phyloP scores from a whole-genome alignment of 2,888 invertebrate genomes.

The Epinotia nisella region DNA sequence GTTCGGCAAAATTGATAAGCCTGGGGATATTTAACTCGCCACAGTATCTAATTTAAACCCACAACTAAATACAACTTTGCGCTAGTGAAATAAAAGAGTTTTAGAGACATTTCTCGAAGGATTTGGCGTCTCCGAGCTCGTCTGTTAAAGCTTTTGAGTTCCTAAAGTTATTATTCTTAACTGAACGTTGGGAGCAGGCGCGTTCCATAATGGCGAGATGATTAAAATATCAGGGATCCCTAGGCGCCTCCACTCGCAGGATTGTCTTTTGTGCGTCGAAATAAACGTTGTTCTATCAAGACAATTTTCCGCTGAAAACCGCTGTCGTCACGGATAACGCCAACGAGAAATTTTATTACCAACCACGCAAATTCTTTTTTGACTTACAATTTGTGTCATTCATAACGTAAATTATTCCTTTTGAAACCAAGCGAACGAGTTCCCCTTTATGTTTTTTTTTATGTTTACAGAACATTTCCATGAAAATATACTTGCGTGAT shows the following conservation, averaged over 20 bases:
- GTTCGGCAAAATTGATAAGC: conserved; percentile 21
- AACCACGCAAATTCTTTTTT: conserved; percentile 50
- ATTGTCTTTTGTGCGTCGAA: conserved; percentile 57
- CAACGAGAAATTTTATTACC: conserved; percentile 60
- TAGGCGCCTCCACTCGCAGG: conserved; percentile 49
- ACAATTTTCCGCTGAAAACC: conserved; percentile 59
- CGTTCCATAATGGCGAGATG: conserved; percentile 59
- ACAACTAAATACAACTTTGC: conserved; percentile 39
- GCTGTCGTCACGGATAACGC: conserved; percentile 56
- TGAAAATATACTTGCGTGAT: conserved; percentile 30
- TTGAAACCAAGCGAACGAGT: conserved; percentile 46
- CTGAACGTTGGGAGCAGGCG: conserved; percentile 50
- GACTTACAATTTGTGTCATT: conserved; percentile 57
- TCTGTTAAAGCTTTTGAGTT: conserved; percentile 50
- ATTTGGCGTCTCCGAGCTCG: conserved; percentile 40
- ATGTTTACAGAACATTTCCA: conserved; percentile 37
- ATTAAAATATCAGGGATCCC: conserved; percentile 65
- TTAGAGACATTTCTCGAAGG: conserved; percentile 2
- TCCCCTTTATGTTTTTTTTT: conserved; percentile 35
- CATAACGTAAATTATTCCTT: conserved; percentile 57
- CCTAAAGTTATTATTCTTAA: conserved; percentile 56
- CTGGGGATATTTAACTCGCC: conserved; percentile 10
- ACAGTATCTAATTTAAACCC: conserved; percentile 13
- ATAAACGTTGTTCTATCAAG: conserved; percentile 61
- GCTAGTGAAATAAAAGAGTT: conserved; percentile 18